Evolutionary conservation across 2,113 vertebrate genomes (phyloP).

Genomic region (Miniopterus natalensis): DNA sequence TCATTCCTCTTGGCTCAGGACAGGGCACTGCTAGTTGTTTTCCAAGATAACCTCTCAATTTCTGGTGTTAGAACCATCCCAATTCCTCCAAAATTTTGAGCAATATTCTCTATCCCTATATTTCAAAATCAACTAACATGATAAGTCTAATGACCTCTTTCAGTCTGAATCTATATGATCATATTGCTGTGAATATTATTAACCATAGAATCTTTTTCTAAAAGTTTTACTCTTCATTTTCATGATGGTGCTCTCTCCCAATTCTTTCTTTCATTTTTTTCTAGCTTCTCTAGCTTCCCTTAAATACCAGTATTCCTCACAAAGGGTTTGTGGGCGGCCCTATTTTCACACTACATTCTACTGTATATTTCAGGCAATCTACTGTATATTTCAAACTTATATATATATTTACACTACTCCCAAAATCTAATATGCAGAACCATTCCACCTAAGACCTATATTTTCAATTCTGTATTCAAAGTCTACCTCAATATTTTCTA

Average conservation of each 20-base stretch:
- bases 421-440: not conserved
- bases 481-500: not conserved
- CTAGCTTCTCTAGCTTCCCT: not conserved
- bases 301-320: not conserved
- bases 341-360: not conserved
- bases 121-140: not conserved
- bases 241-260: not conserved
- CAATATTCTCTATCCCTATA: not conserved
- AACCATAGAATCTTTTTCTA: not conserved
- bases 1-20: not conserved
- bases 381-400: not conserved
- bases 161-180: not conserved
- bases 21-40: not conserved
- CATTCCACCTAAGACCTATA: not conserved
- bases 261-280: not conserved
- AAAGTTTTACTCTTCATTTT: constrained; percentile 11
- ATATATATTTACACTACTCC: not conserved
- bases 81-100: not conserved
- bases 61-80: not conserved
- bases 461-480: constrained; percentile 22
- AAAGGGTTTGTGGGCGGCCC: not conserved
- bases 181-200: not conserved
- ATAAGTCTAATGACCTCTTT: not conserved
- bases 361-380: not conserved
- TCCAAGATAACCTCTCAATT: not conserved